Conservation (phyloP, 2,797 vertebrate species). For the Sardinella longiceps region DNA sequence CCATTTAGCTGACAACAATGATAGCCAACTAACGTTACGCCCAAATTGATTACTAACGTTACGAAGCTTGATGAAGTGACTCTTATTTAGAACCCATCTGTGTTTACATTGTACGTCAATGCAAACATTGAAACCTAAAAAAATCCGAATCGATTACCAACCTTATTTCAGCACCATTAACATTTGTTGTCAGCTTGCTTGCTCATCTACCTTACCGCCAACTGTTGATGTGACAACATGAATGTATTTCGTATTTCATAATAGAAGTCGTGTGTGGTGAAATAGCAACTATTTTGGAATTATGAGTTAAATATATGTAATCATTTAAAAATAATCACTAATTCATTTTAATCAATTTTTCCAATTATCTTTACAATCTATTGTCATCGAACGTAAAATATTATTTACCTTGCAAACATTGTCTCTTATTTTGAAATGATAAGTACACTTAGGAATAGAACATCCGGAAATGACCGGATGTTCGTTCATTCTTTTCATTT, state of each 20-base stretch:
- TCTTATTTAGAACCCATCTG: too few species aligned
- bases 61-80: neutral
- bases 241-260: neutral
- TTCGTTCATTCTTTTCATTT: neutral
- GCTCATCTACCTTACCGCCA: neutral
- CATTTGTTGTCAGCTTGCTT: constrained; percentile 18
- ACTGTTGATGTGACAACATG: neutral
- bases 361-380: neutral
- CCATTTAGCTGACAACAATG: neutral
- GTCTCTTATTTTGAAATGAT: neutral
- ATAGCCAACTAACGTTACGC: neutral
- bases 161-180: neutral
- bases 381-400: neutral
- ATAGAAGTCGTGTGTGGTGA: neutral
- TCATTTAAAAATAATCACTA: too few species aligned
- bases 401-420: neutral
- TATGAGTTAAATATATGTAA: neutral
- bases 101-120: neutral
- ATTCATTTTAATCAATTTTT: too few species aligned
- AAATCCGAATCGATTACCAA: neutral
- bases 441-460: neutral
- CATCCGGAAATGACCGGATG: neutral
- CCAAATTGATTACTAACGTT: neutral
- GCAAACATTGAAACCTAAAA: neutral
- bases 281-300: neutral